Evolutionary conservation across 2,797 vertebrate species (phyloP).

Genomic region (Otolemur crassicaudatus): DNA sequence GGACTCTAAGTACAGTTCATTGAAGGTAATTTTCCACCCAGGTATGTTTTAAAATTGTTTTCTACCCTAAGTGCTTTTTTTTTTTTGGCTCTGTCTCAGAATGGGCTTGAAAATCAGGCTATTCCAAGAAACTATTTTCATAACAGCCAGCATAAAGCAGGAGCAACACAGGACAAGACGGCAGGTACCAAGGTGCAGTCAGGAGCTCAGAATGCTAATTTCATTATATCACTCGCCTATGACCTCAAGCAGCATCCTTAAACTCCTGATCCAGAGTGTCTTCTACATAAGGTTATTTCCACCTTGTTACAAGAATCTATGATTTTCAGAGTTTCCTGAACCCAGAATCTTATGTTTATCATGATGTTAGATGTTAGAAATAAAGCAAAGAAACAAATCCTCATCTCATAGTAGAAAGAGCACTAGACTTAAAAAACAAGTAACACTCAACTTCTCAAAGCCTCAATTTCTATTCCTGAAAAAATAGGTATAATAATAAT

Average conservation of each 20-base stretch:
- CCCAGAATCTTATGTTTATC: neutral
- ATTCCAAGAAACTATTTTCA: neutral
- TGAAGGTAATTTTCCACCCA: conserved; percentile 57
- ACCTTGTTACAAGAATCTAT: neutral
- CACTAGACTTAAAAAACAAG: neutral
- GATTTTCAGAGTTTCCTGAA: conserved; percentile 35
- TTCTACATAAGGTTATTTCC: neutral
- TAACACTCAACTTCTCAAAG: neutral
- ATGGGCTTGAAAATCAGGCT: conserved; percentile 31
- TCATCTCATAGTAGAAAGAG: neutral
- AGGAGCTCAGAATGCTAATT: neutral
- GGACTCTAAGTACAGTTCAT: conserved; percentile 15
- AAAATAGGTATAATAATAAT: neutral
- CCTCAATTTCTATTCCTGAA: neutral
- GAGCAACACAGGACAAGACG: neutral
- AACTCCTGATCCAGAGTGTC: neutral
- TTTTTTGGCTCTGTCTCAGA: conserved; percentile 34
- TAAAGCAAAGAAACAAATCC: neutral
- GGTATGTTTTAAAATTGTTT: conserved; percentile 58
- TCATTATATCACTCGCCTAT: neutral
- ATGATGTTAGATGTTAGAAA: neutral
- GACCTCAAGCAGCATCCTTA: neutral
- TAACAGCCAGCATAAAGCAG: neutral
- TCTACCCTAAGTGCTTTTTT: neutral
- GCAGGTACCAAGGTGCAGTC: neutral